Evolutionary conservation across 1,140 invertebrate genomes (phyloP).

Genomic region (Magallana angulata): DNA sequence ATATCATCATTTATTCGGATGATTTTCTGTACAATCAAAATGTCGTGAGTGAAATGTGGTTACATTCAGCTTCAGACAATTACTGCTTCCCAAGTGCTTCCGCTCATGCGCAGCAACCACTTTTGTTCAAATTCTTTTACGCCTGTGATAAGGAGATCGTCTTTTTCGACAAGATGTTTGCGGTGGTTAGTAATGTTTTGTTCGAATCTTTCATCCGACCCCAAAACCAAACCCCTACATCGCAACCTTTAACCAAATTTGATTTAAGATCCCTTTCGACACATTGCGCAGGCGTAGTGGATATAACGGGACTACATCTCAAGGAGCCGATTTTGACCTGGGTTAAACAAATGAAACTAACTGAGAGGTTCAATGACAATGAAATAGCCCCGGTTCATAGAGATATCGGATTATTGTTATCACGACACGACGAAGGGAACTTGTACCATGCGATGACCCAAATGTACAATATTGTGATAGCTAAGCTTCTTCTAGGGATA

Average conservation of each 20-base stretch:
- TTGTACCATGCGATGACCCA: slow-evolving; percentile 78
- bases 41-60: too few relatives aligned
- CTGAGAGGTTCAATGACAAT: neutral
- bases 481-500: slow-evolving; percentile 66
- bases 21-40: too few relatives aligned
- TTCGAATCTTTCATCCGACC: neutral
- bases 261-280: neutral
- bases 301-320: neutral
- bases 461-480: slow-evolving; percentile 75
- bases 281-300: neutral
- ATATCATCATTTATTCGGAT: too few relatives aligned
- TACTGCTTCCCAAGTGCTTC: too few relatives aligned
- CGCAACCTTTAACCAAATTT: too few relatives aligned
- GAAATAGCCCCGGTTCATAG: neutral
- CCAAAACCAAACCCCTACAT: too few relatives aligned
- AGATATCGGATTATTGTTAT: slow-evolving; percentile 63
- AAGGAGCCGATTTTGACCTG: neutral
- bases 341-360: neutral
- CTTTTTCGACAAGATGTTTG: slow-evolving; percentile 4
- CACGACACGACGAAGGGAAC: slow-evolving; percentile 76
- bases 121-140: neutral
- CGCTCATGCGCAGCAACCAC: too few relatives aligned
- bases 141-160: neutral
- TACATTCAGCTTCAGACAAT: too few relatives aligned
- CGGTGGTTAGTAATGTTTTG: neutral